These are phyloP conservation scores for Zophobas atratus DNA, from an alignment of 1,140 invertebrate genomes.

Conservation along the genomic window DNA sequence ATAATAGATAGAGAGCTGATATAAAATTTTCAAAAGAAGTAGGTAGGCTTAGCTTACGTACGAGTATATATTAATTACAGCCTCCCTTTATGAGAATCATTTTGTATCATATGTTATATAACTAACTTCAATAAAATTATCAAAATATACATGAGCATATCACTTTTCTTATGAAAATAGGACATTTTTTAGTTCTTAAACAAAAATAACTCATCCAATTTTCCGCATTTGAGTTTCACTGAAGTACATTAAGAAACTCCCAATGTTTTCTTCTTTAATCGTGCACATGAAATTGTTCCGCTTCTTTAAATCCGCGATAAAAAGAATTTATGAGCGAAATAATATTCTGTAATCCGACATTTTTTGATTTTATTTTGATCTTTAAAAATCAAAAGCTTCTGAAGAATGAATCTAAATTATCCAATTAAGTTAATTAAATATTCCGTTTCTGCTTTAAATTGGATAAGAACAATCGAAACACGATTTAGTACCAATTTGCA, in stretches of 20 bases:
- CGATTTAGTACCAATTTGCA: slow-evolving; percentile 38
- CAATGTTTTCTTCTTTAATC: too few relatives aligned
- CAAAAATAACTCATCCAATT: neutral
- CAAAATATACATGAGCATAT: neutral
- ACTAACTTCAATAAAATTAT: neutral
- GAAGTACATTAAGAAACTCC: too few relatives aligned
- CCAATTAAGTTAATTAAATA: slow-evolving; percentile 23
- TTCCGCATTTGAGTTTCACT: too few relatives aligned
- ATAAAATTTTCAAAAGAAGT: too few relatives aligned
- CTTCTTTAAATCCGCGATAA: too few relatives aligned
- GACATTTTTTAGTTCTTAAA: neutral
- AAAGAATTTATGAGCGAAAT: too few relatives aligned
- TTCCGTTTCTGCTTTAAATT: slow-evolving; percentile 26
- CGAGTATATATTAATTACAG: neutral
- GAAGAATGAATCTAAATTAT: slow-evolving; percentile 1
- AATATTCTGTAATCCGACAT: too few relatives aligned
- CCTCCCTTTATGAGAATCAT: neutral
- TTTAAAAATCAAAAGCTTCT: neutral
- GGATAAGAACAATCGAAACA: slow-evolving; percentile 21
- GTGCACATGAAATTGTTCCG: too few relatives aligned
- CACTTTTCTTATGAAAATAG: neutral
- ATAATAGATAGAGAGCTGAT: too few relatives aligned
- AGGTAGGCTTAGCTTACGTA: neutral
- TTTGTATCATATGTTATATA: neutral
- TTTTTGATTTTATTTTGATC: too few relatives aligned